Base-by-base conservation (phyloP, 2,113 vertebrate genomes). In the Stigmatopora argus region DNA sequence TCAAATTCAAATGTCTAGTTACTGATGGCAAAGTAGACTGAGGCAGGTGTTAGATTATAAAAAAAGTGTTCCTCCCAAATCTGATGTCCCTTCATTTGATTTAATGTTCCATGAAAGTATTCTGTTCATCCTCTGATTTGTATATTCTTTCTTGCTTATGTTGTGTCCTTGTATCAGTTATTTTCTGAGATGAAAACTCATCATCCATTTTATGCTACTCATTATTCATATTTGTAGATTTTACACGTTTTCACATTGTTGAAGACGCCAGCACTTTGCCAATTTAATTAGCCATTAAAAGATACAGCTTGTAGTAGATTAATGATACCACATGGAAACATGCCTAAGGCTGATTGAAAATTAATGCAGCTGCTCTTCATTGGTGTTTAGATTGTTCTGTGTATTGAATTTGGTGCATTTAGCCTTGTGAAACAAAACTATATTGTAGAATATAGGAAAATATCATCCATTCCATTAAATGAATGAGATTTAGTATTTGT, bases 41-140 rank as follows among this genome's bases (percentile, higher is more conserved):
- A 61, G 7, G 38, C 59, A 45, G n/a, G 59, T 61, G 41, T 23
- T 12, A 15, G 41, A 61, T 45, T 31, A 31, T 2, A 31, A 31
- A 19, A 38, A 61, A 61, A 61, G 44, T 45, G 59, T 14, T 61
- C 58, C 58, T 61, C 58, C 38, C 58, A 44, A 35, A 60, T 19
- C 38, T 41, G 58, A 60, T 21, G n/a, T 45, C n/a, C 44, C 59
- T 23, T 61, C 59, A 61, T 38, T 45, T 19, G 19, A 61, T 38
- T 19, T 12, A 61, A 61, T 61, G 38, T 61, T 45, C 41, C 59
- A 23, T 61, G 41, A 45, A 61, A 45, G 59, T 61, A 38, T 23
- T 61, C 44, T 45, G 45, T 45, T 45, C 38, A 10, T 45, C 59
- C 12, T 61, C 45, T 61, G 53, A 45, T 61, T 61, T 19, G 38